Conservation (phyloP, 1,140 invertebrate genomes). For the Drosophila kepulauana region DNA sequence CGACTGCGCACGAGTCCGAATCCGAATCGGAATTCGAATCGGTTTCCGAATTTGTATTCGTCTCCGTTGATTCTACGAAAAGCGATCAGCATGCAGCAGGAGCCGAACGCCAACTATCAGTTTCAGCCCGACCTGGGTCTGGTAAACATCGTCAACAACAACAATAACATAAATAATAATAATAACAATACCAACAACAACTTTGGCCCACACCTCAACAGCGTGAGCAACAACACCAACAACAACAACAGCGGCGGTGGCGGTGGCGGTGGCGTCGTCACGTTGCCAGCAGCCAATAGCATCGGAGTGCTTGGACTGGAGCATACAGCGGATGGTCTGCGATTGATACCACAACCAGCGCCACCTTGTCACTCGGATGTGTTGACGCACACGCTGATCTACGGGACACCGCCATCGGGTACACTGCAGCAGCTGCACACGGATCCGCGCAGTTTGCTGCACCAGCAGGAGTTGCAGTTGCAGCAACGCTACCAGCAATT, state of each 20-base stretch:
- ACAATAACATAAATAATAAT: slow-evolving; percentile 44
- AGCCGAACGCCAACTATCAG: slow-evolving; percentile 84
- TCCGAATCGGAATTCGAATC: slow-evolving; percentile 21
- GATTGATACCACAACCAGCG: slow-evolving; percentile 56
- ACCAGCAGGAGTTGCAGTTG: slow-evolving; percentile 79
- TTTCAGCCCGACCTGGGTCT: slow-evolving; percentile 84
- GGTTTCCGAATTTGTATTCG: slow-evolving; percentile 43
- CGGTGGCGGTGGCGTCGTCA: slow-evolving; percentile 57
- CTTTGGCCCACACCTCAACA: slow-evolving; percentile 18
- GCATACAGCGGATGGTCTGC: slow-evolving; percentile 65
- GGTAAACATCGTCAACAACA: slow-evolving; percentile 80
- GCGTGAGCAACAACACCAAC: slow-evolving; percentile 29
- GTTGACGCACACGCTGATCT: slow-evolving; percentile 78
- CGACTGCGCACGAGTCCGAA: slow-evolving; percentile 49
- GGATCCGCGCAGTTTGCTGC: slow-evolving; percentile 73
- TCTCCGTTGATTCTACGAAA: slow-evolving; percentile 53
- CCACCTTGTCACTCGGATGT: slow-evolving; percentile 71
- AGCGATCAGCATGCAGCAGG: slow-evolving; percentile 84
- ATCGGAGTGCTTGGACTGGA: slow-evolving; percentile 64
- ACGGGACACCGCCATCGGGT: slow-evolving; percentile 74
- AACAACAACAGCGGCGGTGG: slow-evolving; percentile 26
- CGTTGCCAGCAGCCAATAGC: slow-evolving; percentile 60
- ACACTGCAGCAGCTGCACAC: slow-evolving; percentile 64
- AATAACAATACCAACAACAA: slow-evolving; percentile 41
- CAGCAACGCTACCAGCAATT: slow-evolving; percentile 81